Evolutionary conservation across 2,888 invertebrate genomes (phyloP), one percentile per base, ranked within the genome.

Genomic region (Rutpela maculata): DNA sequence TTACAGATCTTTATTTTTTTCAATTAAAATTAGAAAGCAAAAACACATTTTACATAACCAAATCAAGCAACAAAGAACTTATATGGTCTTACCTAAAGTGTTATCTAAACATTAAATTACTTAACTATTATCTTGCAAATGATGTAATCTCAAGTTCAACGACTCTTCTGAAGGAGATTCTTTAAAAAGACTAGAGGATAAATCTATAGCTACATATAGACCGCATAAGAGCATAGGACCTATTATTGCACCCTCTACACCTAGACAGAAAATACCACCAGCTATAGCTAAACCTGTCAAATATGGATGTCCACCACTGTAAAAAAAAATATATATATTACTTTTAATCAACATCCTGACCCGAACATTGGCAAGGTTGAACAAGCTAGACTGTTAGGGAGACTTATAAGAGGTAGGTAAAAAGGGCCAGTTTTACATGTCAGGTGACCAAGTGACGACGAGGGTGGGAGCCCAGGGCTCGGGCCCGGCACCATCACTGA

Each of bases 231-330:
- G 92, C 38, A 99, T 92, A 0, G 99, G 99, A 0, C 99, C 99
- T 77, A 99, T 95, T 83, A 99, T 97, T 0, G 99, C 99, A 0
- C 99, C 99, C 90, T 99, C 97, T 75, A 98, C 95, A 0, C 99
- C 99, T 83, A 99, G 91, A 92, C 98, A 99, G 90, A 98, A 98
- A 87, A 99, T 97, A 65, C 99, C 99, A 12, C 99, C 99, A 18
- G 98, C 99, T 87, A 99, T 98, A 1, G 99, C 97, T 73, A 99
- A 91, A 50, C 98, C 99, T 10, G 99, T 99, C 79, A 99, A 93
- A 91, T 99, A 99, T 0, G 99, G 99, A 91, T 99, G 99, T 1
- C 98, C 97, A 22, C 96, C 85, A 9, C 79, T 82, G 74, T 70
- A 74, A 79, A 59, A 66, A 69, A 65, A 38, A 59, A 73, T 10